phyloP scores from a whole-genome alignment of 2,888 invertebrate genomes.

The Dolichomitus sp. region DNA sequence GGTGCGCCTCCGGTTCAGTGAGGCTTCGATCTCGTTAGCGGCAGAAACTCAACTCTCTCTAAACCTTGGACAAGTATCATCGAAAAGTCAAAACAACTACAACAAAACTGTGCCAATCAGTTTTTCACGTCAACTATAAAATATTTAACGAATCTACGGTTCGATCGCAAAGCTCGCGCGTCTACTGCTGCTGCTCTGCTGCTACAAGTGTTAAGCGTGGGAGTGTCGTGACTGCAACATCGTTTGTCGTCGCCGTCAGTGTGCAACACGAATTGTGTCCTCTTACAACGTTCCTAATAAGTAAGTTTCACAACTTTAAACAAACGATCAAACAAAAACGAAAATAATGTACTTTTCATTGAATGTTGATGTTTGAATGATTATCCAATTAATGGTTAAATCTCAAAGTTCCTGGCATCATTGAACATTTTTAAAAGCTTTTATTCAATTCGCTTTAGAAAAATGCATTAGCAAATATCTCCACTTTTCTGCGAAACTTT shows the following conservation, averaged over 20 bases:
- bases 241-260: slow-evolving; percentile 24
- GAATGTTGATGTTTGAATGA: neutral
- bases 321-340: neutral
- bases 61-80: neutral
- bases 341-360: neutral
- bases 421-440: neutral
- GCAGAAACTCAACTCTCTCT: neutral
- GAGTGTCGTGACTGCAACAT: slow-evolving; percentile 26
- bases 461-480: neutral
- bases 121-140: slow-evolving; percentile 19
- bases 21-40: slow-evolving; percentile 58
- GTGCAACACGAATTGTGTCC: slow-evolving; percentile 40
- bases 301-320: slow-evolving; percentile 47
- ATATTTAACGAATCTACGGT: neutral
- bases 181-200: neutral
- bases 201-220: slow-evolving; percentile 33
- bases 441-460: neutral
- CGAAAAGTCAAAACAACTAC: slow-evolving; percentile 10
- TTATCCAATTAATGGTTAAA: neutral
- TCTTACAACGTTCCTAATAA: slow-evolving; percentile 58
- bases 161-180: slow-evolving; percentile 1
- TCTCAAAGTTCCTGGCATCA: neutral
- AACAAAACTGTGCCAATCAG: neutral
- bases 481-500: neutral
- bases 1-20: slow-evolving; percentile 70